Evolutionary conservation across 2,888 invertebrate genomes (phyloP).

Genomic region (Phortica magna): DNA sequence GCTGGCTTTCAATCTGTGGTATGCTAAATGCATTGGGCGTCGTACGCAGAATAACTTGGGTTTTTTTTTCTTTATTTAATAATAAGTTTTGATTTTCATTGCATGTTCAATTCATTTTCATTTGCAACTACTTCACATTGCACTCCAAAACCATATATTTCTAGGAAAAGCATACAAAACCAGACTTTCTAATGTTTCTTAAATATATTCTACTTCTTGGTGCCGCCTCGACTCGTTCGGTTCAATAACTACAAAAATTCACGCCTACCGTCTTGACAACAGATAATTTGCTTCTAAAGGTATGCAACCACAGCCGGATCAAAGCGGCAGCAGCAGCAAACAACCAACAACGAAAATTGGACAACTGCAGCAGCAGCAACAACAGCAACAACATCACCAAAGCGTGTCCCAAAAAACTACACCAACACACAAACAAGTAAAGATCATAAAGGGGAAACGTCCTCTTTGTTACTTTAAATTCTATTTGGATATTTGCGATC

Average conservation of each 20-base stretch:
- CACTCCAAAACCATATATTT: background rate
- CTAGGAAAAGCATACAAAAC: background rate
- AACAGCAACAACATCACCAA: slow-evolving; percentile 57
- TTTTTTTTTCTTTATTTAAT: slow-evolving; percentile 31
- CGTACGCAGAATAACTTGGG: background rate
- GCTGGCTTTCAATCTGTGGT: no score
- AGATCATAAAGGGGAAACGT: slow-evolving; percentile 79
- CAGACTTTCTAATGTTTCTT: slow-evolving; percentile 39
- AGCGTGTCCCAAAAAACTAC: slow-evolving; percentile 35
- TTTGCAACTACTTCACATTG: background rate
- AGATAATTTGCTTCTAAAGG: slow-evolving; percentile 77
- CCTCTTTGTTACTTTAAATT: slow-evolving; percentile 84
- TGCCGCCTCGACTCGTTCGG: slow-evolving; percentile 38
- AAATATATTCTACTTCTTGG: slow-evolving; percentile 55
- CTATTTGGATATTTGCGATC: slow-evolving; percentile 87
- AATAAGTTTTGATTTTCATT: no score
- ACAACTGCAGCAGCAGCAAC: slow-evolving; percentile 54
- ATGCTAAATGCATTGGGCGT: no score
- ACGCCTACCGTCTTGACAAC: slow-evolving; percentile 26
- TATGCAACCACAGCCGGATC: slow-evolving; percentile 78
- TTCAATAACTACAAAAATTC: slow-evolving; percentile 32
- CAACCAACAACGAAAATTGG: slow-evolving; percentile 52
- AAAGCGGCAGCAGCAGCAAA: slow-evolving; percentile 75
- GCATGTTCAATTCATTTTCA: background rate
- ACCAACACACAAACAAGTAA: slow-evolving; percentile 57